These are phyloP conservation scores for Idris sp. DNA, from an alignment of 1,140 invertebrate genomes.

Conservation along the genomic window DNA sequence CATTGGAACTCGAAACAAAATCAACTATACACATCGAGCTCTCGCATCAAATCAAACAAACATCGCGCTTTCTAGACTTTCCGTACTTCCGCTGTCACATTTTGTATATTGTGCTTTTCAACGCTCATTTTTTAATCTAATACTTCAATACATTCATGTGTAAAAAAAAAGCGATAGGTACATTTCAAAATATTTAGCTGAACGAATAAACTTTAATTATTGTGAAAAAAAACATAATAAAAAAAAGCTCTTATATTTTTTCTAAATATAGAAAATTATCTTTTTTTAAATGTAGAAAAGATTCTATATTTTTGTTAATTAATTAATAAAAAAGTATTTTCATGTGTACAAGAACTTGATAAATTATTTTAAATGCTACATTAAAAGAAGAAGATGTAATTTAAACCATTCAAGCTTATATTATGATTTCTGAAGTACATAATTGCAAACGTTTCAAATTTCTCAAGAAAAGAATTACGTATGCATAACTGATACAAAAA, in stretches of 20 bases:
- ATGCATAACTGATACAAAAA: constrained; percentile 43
- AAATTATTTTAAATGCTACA: too few relatives aligned
- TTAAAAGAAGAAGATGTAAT: too few relatives aligned
- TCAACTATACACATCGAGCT: constrained; percentile 43
- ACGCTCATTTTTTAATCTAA: constrained; percentile 4
- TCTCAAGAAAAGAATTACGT: constrained; percentile 38
- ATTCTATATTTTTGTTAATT: too few relatives aligned
- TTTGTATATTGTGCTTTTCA: constrained; percentile 54
- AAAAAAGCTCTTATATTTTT: too few relatives aligned
- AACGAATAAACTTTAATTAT: too few relatives aligned
- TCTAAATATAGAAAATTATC: too few relatives aligned
- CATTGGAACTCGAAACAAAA: constrained; percentile 49
- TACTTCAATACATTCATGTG: constrained; percentile 16
- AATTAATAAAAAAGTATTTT: too few relatives aligned
- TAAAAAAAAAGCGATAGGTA: not conserved
- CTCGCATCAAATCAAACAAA: constrained; percentile 58
- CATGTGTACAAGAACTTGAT: too few relatives aligned
- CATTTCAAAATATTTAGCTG: constrained; percentile 18
- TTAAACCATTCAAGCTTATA: too few relatives aligned
- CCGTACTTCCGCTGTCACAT: constrained; percentile 58
- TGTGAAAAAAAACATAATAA: too few relatives aligned
- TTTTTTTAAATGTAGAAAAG: too few relatives aligned
- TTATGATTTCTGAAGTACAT: too few relatives aligned
- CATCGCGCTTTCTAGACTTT: constrained; percentile 51
- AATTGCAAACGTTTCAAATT: constrained; percentile 5